A percentile compares a stretch with the other conserved stretches of the same genome.
These are phyloP conservation scores for Drosophila neoperkinsi DNA, from an alignment of 2,888 invertebrate genomes.

Conservation along the genomic window DNA sequence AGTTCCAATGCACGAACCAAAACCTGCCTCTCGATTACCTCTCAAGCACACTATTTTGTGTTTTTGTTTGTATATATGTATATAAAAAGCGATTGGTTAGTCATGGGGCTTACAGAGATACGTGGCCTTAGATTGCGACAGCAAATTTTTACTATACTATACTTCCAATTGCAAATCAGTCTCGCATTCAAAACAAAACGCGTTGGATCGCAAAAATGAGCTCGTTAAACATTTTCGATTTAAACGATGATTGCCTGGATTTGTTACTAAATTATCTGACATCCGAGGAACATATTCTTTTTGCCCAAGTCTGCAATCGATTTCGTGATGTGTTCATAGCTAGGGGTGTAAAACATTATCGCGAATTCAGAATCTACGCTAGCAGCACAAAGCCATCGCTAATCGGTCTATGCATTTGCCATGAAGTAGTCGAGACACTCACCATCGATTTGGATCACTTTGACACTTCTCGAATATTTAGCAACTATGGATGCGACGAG, in stretches of 20 bases:
- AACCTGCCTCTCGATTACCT: constrained; percentile 24
- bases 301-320: constrained; percentile 52
- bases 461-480: constrained; percentile 10
- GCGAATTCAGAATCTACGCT: constrained; percentile 39
- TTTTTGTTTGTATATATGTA: not conserved
- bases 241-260: constrained; percentile 55
- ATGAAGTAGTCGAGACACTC: constrained; percentile 40
- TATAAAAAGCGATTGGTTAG: constrained; percentile 38
- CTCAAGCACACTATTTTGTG: too few species aligned
- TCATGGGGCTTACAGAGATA: constrained; percentile 45
- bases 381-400: constrained; percentile 20
- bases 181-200: constrained; percentile 3
- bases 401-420: constrained; percentile 48
- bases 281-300: constrained; percentile 36
- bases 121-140: constrained; percentile 45
- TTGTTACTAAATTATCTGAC: constrained; percentile 41
- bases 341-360: constrained; percentile 13
- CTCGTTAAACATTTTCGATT: constrained; percentile 40
- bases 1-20: constrained; percentile 28
- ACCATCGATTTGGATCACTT: constrained; percentile 55
- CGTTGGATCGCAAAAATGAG: constrained; percentile 30
- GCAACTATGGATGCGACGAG: constrained; percentile 16
- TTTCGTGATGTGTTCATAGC: constrained; percentile 57
- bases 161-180: constrained; percentile 32
- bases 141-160: constrained; percentile 6